Base-by-base conservation (phyloP, 2,888 invertebrate species). In the Branchipolynoe longqiensis region DNA sequence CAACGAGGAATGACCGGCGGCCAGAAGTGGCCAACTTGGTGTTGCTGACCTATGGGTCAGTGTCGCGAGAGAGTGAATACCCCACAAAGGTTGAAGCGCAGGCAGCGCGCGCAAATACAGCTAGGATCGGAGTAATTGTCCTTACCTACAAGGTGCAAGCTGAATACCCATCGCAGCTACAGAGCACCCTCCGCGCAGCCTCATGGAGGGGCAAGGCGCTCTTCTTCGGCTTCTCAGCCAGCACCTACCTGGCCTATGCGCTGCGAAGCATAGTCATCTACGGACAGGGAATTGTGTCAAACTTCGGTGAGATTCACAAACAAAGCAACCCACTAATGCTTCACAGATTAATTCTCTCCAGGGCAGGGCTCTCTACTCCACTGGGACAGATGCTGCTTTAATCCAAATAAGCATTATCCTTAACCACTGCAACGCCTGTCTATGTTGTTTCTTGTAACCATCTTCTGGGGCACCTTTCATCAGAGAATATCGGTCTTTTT, bases 271-370 rank as follows among this genome's bases (percentile, higher is more conserved):
- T 78, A 48, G 78, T 78, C 41, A 48, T 78, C 41, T 78, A 78
- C 31, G 78, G 78, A 3, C 78, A 78, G 28, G 78, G 48, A n/a
- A 48, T 48, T 18, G 54, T 54, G 28, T 78, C 78, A 2, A 78
- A 78, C 48, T 78, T 78, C 48, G 78, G 78, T 78, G 78, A 78
- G 78, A 78, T 48, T n/a, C n/a, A n/a, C n/a, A n/a, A n/a, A n/a
- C n/a, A n/a, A n/a, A n/a, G n/a, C n/a, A n/a, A 12, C 54, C n/a
- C 36, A 69, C 48, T 78, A 78, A 78, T 31, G 78, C 78, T 78
- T 78, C 14, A 31, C 6, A 62, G 18, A n/a, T n/a, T n/a, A n/a
- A n/a, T n/a, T n/a, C n/a, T n/a, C n/a, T n/a, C n/a, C n/a, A n/a
- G n/a, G n/a, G n/a, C n/a, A n/a, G n/a, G n/a, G n/a, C n/a, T n/a